phyloP scores from a whole-genome alignment of 1,140 invertebrate genomes.

The Pemphigus obesinymphae region DNA sequence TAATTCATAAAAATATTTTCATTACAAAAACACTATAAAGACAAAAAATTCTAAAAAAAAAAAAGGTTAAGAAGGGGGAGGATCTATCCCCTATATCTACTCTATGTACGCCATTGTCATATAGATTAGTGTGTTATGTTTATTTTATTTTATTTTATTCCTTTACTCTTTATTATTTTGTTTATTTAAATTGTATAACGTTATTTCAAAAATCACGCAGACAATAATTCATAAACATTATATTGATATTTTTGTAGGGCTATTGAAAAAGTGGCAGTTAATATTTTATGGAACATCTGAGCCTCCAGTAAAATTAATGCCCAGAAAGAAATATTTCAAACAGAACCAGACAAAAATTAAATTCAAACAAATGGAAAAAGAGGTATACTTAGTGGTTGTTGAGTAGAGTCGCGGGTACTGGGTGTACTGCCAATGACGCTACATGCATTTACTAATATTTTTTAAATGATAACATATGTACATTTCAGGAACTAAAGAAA shows the following conservation, averaged over 20 bases:
- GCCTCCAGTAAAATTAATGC: conserved; percentile 68
- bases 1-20: no score
- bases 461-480: not conserved
- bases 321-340: conserved; percentile 40
- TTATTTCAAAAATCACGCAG: no score
- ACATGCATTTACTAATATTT: not conserved
- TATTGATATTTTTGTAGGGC: conserved; percentile 53
- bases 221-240: no score
- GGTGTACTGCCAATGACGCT: not conserved
- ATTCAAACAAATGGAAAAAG: conserved; percentile 20
- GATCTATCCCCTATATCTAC: no score
- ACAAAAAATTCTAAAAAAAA: no score
- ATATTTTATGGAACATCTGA: conserved; percentile 87
- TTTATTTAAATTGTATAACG: no score
- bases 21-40: no score
- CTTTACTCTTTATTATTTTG: no score
- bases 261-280: conserved; percentile 86
- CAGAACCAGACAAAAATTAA: not conserved
- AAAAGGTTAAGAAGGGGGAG: no score
- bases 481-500: not conserved
- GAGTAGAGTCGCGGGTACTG: not conserved
- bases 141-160: no score
- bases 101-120: no score
- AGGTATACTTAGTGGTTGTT: conserved; percentile 19
- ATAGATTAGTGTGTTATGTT: no score